Evolutionary conservation across 2,113 vertebrate genomes (phyloP).

Genomic region (Empidonax alnorum): DNA sequence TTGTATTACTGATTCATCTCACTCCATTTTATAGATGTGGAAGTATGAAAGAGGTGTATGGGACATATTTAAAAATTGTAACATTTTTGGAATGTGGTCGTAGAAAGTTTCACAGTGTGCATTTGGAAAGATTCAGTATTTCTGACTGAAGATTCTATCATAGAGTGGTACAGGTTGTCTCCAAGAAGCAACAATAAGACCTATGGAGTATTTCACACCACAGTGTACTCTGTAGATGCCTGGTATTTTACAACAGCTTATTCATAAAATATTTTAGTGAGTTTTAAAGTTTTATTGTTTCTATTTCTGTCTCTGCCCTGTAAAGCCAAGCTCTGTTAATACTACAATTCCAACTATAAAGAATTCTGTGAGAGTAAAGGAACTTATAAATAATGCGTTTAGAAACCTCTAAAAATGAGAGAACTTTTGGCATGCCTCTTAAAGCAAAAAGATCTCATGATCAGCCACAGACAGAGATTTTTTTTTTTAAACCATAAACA

Average conservation of each 20-base stretch:
- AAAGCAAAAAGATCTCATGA: not conserved
- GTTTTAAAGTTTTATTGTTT: slow-evolving; percentile 54
- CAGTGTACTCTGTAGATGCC: not conserved
- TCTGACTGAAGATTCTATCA: not conserved
- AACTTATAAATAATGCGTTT: slow-evolving; percentile 24
- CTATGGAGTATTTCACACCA: not conserved
- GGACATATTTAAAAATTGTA: not conserved
- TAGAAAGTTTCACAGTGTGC: not conserved
- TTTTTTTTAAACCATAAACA: not conserved
- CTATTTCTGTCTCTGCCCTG: slow-evolving; percentile 26
- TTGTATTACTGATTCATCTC: not conserved
- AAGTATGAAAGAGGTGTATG: not conserved
- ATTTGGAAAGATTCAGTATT: not conserved
- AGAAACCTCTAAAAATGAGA: not conserved
- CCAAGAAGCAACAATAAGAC: not conserved
- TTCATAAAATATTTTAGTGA: slow-evolving; percentile 20
- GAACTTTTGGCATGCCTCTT: not conserved
- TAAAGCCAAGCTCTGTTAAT: slow-evolving; percentile 31
- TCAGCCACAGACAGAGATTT: not conserved
- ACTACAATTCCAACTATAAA: not conserved
- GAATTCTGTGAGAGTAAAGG: not conserved
- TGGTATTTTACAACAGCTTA: slow-evolving; percentile 25
- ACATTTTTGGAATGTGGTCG: not conserved
- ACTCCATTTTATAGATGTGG: not conserved
- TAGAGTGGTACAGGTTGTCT: slow-evolving; percentile 19